A percentile compares a stretch with the other conserved stretches of the same genome.
Evolutionary conservation across 2,113 vertebrate genomes (phyloP).

Genomic region (Nannospalax galili): DNA sequence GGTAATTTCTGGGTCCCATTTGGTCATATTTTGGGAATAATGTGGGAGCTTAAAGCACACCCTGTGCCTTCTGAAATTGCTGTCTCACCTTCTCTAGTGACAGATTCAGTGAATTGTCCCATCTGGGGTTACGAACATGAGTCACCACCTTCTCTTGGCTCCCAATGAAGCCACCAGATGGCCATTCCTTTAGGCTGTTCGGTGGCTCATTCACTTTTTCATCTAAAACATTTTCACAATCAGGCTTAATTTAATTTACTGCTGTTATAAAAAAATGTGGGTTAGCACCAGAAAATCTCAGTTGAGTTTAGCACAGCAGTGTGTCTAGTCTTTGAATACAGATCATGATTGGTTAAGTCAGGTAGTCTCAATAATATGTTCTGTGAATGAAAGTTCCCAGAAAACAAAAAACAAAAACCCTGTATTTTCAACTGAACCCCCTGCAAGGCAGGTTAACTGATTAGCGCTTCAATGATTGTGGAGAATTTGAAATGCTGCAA

Average conservation of each 20-base stretch:
- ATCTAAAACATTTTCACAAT: conserved; percentile 46
- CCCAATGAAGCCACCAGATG: conserved; percentile 43
- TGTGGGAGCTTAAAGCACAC: neutral
- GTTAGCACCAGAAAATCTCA: neutral
- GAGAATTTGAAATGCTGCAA: no score
- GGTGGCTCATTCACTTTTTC: conserved; percentile 2
- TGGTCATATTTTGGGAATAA: neutral
- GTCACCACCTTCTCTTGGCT: neutral
- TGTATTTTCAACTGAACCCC: neutral
- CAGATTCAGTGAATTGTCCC: neutral
- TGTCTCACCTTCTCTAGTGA: neutral
- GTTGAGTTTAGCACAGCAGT: neutral
- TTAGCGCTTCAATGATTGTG: no score
- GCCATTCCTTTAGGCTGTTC: neutral
- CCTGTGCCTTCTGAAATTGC: neutral
- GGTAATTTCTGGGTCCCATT: neutral
- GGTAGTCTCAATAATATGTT: neutral
- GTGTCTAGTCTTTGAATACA: neutral
- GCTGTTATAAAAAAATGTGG: conserved; percentile 44
- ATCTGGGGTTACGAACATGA: neutral
- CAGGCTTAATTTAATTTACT: conserved; percentile 31
- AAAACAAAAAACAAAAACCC: no score
- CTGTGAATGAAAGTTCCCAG: no score
- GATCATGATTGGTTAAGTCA: neutral
- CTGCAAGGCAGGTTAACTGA: neutral